Base-by-base conservation (phyloP, 1,140 invertebrate genomes). In the Drosophila novamexicana region DNA sequence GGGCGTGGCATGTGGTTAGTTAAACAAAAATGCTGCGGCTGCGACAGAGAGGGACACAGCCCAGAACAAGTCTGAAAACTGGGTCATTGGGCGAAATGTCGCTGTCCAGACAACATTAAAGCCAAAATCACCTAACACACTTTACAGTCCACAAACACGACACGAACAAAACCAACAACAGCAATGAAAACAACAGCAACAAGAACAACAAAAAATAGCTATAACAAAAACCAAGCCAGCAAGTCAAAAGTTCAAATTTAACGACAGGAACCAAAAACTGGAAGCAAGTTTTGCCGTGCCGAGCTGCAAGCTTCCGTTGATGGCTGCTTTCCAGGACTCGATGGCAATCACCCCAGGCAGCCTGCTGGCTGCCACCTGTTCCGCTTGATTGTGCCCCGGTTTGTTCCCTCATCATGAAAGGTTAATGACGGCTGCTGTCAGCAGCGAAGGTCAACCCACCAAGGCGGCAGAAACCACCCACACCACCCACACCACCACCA, bases 351-450 rank as follows among this genome's bases (percentile, higher is more conserved):
- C 56, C 42, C 12, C 56, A n/a, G 45, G 53, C 10, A 22, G 14
- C 45, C 34, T 37, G 56, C 36, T 37, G 16, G 39, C 70, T 74
- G 65, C 61, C 82, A 81, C 78, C 82, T 81, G 81, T 85, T 85
- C 65, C 81, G 77, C 81, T 81, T 81, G 75, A 85, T 86, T 86
- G 78, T 86, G 63, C 81, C 52, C 77, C 45, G 54, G 64, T 14
- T 59, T 7, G 63, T 70, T 85, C 56, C 75, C 72, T 73, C 75
- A 75, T 81, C 82, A 86, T 86, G 82, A 86, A 86, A 86, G 82
- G 82, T 86, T 86, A 86, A 86, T 86, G 82, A 86, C 82, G 82
- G 82, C 82, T 81, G 79, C 82, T 86, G 82, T 86, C 82, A 86
- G 82, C 82, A 65, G 76, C 82, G 82, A 86, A 86, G 82, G 82